A percentile compares a stretch with the other conserved stretches of the same genome.
Evolutionary conservation across 2,888 invertebrate species (phyloP).

Genomic region (Scaptomyza cyrtandrae): DNA sequence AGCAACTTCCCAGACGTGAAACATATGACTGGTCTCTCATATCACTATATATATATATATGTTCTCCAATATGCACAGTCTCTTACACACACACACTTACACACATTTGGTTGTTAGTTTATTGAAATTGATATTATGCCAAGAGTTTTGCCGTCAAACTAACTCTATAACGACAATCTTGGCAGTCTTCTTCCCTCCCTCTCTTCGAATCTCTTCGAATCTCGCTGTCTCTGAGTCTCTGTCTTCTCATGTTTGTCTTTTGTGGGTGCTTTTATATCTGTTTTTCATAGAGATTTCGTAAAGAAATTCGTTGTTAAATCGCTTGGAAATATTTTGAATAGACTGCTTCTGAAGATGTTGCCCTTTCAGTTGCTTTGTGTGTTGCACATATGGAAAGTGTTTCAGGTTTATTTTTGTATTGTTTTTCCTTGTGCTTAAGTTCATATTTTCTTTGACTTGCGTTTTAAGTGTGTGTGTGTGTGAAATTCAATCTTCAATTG

Average conservation of each 20-base stretch:
- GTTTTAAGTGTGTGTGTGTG: constrained; percentile 23
- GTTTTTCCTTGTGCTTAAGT: constrained; percentile 12
- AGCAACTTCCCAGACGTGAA: constrained; percentile 9
- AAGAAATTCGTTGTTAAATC: constrained; percentile 70
- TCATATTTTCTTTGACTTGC: constrained; percentile 42
- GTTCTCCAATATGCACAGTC: constrained; percentile 26
- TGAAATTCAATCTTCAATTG: constrained; percentile 56
- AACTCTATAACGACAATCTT: constrained; percentile 47
- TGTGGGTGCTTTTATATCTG: constrained; percentile 56
- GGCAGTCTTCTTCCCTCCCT: constrained; percentile 16
- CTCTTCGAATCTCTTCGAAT: background rate
- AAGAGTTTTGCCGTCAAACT: constrained; percentile 44
- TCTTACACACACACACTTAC: constrained; percentile 15
- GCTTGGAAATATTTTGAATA: constrained; percentile 64
- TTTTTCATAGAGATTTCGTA: constrained; percentile 61
- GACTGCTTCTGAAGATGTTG: constrained; percentile 48
- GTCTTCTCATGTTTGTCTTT: constrained; percentile 32
- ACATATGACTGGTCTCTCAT: constrained; percentile 34
- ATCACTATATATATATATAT: constrained; percentile 8
- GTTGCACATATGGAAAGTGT: constrained; percentile 20
- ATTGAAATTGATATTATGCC: constrained; percentile 76
- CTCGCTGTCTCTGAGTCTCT: constrained; percentile 19
- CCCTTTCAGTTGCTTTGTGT: constrained; percentile 16
- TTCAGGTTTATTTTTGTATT: constrained; percentile 9
- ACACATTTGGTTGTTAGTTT: constrained; percentile 73